Percentiles rank a stretch among this genome's conserved stretches.
These are phyloP conservation scores for Hyppa rectilinea DNA, from an alignment of 2,888 invertebrate species.

Conservation along the genomic window DNA sequence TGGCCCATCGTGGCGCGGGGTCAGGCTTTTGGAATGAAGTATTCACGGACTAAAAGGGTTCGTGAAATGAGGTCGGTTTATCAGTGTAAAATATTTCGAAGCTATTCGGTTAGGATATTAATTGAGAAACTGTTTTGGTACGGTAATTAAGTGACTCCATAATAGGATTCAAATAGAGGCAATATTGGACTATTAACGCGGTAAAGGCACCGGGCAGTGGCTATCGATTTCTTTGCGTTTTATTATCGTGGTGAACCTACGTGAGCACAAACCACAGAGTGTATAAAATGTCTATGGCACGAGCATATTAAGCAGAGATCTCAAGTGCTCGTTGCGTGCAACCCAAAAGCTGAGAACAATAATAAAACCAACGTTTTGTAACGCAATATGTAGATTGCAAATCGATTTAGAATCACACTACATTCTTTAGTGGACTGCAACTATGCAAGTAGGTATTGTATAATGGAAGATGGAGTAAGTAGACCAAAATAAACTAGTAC, in stretches of 20 bases:
- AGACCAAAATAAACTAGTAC: not conserved
- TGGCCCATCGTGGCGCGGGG: conserved; percentile 12
- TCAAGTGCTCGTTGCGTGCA: not conserved
- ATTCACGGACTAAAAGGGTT: conserved; percentile 41
- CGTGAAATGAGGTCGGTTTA: conserved; percentile 22
- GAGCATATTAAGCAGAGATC: not conserved
- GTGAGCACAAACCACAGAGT: not conserved
- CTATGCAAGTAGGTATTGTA: not conserved
- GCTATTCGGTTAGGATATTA: not conserved
- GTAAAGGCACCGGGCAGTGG: too few relatives aligned
- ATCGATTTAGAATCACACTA: not conserved
- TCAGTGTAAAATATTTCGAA: conserved; percentile 6
- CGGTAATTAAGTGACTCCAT: not conserved
- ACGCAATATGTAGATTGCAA: not conserved
- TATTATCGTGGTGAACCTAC: not conserved
- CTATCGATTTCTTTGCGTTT: not conserved
- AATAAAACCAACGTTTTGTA: conserved; percentile 4
- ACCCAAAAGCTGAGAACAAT: not conserved
- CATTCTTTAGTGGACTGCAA: not conserved
- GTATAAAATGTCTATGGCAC: not conserved
- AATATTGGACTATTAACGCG: not conserved
- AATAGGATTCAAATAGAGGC: not conserved
- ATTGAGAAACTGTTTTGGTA: not conserved
- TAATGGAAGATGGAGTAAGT: not conserved
- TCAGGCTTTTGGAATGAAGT: conserved; percentile 34